Evolutionary conservation across 2,113 vertebrate genomes (phyloP).

Genomic region (Apodemus speciosus): DNA sequence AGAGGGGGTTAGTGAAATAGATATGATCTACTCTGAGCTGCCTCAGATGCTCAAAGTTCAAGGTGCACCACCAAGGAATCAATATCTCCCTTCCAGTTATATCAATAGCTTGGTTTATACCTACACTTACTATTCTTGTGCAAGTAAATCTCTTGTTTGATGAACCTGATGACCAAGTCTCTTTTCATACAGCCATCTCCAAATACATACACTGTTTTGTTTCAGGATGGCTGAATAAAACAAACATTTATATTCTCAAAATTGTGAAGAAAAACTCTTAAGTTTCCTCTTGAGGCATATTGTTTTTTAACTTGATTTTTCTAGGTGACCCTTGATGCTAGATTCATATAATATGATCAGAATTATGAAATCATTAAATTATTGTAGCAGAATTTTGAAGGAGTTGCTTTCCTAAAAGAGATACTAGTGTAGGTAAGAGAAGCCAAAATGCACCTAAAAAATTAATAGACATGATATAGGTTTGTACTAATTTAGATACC

Average conservation of each 20-base stretch:
- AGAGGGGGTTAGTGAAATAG: not conserved
- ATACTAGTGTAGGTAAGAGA: not conserved
- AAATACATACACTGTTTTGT: not conserved
- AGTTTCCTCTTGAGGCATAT: not conserved
- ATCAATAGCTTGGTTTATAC: not conserved
- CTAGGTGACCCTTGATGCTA: not conserved
- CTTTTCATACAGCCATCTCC: not conserved
- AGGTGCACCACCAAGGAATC: not conserved
- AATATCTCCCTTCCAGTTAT: not conserved
- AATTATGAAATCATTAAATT: not conserved
- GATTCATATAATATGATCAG: not conserved
- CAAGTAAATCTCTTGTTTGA: not conserved
- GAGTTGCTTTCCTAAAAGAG: not conserved
- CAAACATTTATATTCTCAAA: not conserved
- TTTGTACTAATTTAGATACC: not conserved
- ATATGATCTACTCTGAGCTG: not conserved
- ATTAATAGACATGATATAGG: not conserved
- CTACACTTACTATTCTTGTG: not conserved
- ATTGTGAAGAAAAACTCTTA: not conserved
- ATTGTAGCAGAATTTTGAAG: not conserved
- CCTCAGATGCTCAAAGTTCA: not conserved
- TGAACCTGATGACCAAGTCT: not conserved
- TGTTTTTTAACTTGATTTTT: not conserved
- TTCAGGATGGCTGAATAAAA: not conserved
- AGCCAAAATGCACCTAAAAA: not conserved